Evolutionary conservation across 2,113 vertebrate genomes (phyloP), one percentile per base, ranked within the genome.

Genomic region (Barnardius zonarius): DNA sequence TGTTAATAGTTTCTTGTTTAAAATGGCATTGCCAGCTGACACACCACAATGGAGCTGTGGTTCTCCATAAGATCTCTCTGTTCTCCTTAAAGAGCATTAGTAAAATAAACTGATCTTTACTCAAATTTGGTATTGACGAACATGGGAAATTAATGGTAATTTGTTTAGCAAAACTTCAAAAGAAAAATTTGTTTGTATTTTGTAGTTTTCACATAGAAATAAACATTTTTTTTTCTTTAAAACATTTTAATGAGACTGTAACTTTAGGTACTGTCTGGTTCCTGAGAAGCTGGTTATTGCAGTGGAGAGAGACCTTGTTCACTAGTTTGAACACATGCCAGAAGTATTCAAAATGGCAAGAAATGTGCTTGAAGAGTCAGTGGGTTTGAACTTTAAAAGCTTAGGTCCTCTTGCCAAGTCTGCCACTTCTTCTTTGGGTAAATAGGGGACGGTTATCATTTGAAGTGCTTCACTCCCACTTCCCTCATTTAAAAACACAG

Each of bases 361-460:
- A 88, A 93, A 83, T 19, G 43, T 80, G 46, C 72, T 86, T 90
- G 74, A 79, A 78, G 90, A 89, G 84, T 92, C 89, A 77, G 67
- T 83, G 54, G 37, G 28, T 67, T 95, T 94, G 82, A 83, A 70
- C 89, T 93, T 62, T 11, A 69, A 86, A 90, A 67, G 55, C 59
- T 72, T 69, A 44, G 41, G 87, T 83, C 94, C 54, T 91, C 85
- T 69, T 95, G 89, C 87, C 90, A 96, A 90, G 84, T 95, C 92
- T 94, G 67, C 75, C 93, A 91, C 94, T 90, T 94, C 74, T 92
- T 88, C 52, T 59, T 23, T 66, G 30, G 0, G 3, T 92, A 78
- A 86, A 80, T 92, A 61, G 5, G 27, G 89, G 87, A 41, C 3
- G 1, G 67, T 90, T 96, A 59, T 88, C 52, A 63, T 80, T 57